These are phyloP conservation scores for Podiceps cristatus DNA, from an alignment of 2,113 vertebrate species.

Conservation along the genomic window DNA sequence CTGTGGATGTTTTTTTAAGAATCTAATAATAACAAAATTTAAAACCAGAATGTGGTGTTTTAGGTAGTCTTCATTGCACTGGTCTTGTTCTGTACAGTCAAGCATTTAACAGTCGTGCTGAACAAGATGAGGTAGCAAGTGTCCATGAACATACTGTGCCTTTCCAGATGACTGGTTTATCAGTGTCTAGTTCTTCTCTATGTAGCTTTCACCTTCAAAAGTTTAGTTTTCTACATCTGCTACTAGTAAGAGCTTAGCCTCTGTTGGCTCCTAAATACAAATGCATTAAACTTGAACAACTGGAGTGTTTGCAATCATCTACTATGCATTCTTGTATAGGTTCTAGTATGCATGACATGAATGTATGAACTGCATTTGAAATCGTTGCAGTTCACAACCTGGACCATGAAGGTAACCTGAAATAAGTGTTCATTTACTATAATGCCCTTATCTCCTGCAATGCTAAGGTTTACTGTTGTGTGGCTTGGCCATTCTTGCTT, in stretches of 20 bases:
- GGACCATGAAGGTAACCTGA: not conserved
- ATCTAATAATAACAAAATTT: not conserved
- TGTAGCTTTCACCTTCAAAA: conserved; percentile 28
- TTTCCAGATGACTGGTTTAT: not conserved
- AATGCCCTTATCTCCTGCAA: fast-evolving
- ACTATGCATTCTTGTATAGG: not conserved
- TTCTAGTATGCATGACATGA: not conserved
- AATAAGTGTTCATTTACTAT: not conserved
- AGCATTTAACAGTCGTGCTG: not conserved
- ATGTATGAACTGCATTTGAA: not conserved
- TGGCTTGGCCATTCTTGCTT: not conserved
- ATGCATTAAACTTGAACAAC: conserved; percentile 22
- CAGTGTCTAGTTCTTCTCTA: not conserved
- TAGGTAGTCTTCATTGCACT: not conserved
- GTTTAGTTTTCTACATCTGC: not conserved
- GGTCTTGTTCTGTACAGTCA: not conserved
- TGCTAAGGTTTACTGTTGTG: not conserved
- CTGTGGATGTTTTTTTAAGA: not conserved
- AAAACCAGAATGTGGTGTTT: not conserved
- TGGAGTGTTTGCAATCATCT: conserved; percentile 18
- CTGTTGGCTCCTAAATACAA: conserved; percentile 1
- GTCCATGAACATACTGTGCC: not conserved
- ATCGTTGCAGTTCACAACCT: not conserved
- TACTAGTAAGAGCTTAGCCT: not conserved
- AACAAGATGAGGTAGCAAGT: not conserved